Base-by-base conservation (phyloP, 2,888 invertebrate genomes). In the Alsophila aescularia region DNA sequence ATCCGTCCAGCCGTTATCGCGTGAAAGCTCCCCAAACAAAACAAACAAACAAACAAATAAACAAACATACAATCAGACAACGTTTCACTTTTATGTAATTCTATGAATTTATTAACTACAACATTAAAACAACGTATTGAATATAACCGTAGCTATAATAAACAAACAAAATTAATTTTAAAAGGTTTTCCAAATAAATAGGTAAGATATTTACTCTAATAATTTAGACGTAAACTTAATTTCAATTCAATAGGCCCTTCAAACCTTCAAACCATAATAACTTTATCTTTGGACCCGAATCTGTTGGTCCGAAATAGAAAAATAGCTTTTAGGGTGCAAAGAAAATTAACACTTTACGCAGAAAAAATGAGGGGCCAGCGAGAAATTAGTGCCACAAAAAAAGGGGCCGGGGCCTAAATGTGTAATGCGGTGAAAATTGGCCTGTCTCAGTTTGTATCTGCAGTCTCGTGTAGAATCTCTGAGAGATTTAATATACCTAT, bases 291-390 rank as follows among this genome's bases (percentile, higher is more conserved):
- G 18, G 41, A 55, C 55, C 55, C 29, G 44, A 43, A 41, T 41
- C 36, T 24, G 24, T 13, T 13, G 24, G n/a, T 29, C 13, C 36
- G 37, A 53, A 53, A 57, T 50, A 54, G 41, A 49, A 50, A 55
- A 61, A 47, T 34, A 45, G 45, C 12, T 35, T 50, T 34, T 29
- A 39, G 45, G 37, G 29, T 41, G 36, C 35, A 42, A 52, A 49
- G 53, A 55, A 59, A 57, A 62, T 62, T 58, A 59, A 59, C 49
- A 56, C 55, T 55, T 54, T 50, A 31, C 39, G 39, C 27, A 52
- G 48, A 62, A 62, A n/a, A 59, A 57, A 54, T 45, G 57, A 49
- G 48, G 41, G 53, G 48, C 31, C 44, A 14, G 49, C 35, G 43
- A 40, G 45, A 52, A 52, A 57, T 60, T 57, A 54, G 51, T 53